phyloP scores from a whole-genome alignment of 2,113 vertebrate species.

The Syrrhaptes paradoxus region DNA sequence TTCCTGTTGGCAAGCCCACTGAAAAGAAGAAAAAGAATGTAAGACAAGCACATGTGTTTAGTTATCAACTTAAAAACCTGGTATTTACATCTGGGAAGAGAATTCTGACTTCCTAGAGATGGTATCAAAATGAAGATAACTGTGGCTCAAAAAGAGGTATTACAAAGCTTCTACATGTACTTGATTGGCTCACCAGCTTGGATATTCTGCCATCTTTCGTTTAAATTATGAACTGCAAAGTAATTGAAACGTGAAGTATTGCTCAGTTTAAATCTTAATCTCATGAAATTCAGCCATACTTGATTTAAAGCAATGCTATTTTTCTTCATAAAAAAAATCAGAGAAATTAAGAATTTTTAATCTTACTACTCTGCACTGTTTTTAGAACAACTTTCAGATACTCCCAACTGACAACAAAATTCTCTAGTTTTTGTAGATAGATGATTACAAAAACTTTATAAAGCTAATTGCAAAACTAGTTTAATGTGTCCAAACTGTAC shows the following conservation, averaged over 20 bases:
- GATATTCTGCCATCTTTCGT: conserved; percentile 68
- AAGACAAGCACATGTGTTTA: neutral
- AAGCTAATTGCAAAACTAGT: neutral
- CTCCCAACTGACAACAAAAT: neutral
- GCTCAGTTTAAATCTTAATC: neutral
- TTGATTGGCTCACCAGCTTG: conserved; percentile 25
- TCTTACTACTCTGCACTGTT: neutral
- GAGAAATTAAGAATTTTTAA: neutral
- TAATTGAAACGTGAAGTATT: neutral
- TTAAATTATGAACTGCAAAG: conserved; percentile 66
- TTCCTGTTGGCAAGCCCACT: neutral
- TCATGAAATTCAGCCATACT: neutral
- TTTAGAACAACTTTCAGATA: neutral
- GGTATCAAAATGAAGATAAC: neutral
- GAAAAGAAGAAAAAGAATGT: neutral
- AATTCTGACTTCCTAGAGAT: neutral
- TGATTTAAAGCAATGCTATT: neutral
- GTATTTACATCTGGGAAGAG: neutral
- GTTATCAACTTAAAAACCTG: neutral
- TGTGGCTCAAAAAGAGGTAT: neutral
- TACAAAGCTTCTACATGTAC: neutral
- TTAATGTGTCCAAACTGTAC: neutral
- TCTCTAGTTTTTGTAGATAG: neutral
- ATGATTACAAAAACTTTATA: neutral
- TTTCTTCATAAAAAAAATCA: neutral